Percentiles rank a stretch among this genome's conserved stretches.
phyloP scores from a whole-genome alignment of 2,797 vertebrate genomes.

The Bradypodion pumilum region DNA sequence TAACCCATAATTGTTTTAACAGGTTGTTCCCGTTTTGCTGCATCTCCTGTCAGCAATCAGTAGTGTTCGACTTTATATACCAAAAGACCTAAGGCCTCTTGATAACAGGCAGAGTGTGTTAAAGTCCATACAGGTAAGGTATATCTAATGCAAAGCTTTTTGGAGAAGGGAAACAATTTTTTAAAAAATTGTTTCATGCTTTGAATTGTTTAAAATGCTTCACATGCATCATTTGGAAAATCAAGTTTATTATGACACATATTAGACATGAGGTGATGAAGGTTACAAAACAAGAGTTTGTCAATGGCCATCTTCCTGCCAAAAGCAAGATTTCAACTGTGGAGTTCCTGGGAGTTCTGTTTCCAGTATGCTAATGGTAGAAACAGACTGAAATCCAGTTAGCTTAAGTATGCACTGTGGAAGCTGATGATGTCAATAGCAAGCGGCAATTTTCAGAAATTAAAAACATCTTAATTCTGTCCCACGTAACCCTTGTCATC shows the following conservation, averaged over 20 bases:
- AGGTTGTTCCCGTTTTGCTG: conserved; percentile 96
- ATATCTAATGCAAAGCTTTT: background rate
- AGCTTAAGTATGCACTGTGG: no score
- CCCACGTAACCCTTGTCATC: no score
- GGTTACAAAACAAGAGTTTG: background rate
- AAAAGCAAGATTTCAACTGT: background rate
- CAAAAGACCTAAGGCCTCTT: conserved; percentile 90
- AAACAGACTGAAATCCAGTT: no score
- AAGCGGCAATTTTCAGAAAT: no score
- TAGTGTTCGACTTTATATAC: conserved; percentile 95
- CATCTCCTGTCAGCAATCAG: conserved; percentile 92
- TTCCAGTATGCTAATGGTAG: background rate
- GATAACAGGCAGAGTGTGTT: conserved; percentile 95
- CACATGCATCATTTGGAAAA: background rate
- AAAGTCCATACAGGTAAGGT: conserved; percentile 90
- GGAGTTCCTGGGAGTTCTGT: background rate
- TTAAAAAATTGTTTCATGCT: background rate
- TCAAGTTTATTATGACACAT: background rate
- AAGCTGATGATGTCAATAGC: no score
- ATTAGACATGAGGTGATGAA: background rate
- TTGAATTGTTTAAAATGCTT: background rate
- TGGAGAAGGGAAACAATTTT: no score
- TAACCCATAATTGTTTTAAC: conserved; percentile 5
- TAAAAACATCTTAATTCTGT: no score
- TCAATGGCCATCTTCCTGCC: background rate